Conservation (phyloP, 2,797 vertebrate genomes). For the Dipus sagitta region DNA sequence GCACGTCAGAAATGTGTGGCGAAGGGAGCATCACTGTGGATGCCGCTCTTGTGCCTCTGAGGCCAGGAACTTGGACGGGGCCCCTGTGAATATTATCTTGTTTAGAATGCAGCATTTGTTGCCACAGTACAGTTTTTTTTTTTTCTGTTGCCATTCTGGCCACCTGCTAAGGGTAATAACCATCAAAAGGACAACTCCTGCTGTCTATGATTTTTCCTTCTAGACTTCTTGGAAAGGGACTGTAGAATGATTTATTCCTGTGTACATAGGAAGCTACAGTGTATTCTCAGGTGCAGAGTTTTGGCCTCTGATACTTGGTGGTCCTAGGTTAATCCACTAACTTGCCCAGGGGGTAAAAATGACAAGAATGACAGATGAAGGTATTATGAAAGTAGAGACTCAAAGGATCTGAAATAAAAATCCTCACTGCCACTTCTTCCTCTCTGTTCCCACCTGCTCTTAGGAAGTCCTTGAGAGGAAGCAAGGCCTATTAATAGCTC, state of each 20-base stretch:
- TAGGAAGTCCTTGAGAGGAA: slow-evolving; percentile 28
- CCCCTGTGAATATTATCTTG: neutral
- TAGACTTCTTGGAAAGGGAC: slow-evolving; percentile 45
- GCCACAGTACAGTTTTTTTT: slow-evolving; percentile 33
- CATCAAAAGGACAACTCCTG: slow-evolving; percentile 56
- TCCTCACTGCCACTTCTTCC: neutral
- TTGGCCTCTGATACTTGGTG: slow-evolving; percentile 74
- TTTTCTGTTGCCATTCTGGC: slow-evolving; percentile 48
- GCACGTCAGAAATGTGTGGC: neutral
- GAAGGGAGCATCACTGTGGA: slow-evolving; percentile 41
- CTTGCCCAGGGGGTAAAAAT: slow-evolving; percentile 18
- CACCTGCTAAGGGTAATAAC: slow-evolving; percentile 66
- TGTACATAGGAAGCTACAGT: slow-evolving; percentile 60
- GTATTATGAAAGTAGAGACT: slow-evolving; percentile 56
- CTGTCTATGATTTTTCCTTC: slow-evolving; percentile 59
- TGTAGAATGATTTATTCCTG: slow-evolving; percentile 71
- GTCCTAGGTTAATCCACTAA: slow-evolving; percentile 78
- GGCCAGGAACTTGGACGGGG: slow-evolving; percentile 7
- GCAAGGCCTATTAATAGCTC: neutral
- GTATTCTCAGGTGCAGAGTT: slow-evolving; percentile 65
- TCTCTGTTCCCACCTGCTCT: slow-evolving; percentile 24
- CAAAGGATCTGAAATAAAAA: slow-evolving; percentile 21
- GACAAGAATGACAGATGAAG: slow-evolving; percentile 62
- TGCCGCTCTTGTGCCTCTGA: slow-evolving; percentile 12
- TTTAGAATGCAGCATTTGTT: slow-evolving; percentile 18